Evolutionary conservation across 2,888 invertebrate species (phyloP).

Genomic region (Scaptomyza polygonia): DNA sequence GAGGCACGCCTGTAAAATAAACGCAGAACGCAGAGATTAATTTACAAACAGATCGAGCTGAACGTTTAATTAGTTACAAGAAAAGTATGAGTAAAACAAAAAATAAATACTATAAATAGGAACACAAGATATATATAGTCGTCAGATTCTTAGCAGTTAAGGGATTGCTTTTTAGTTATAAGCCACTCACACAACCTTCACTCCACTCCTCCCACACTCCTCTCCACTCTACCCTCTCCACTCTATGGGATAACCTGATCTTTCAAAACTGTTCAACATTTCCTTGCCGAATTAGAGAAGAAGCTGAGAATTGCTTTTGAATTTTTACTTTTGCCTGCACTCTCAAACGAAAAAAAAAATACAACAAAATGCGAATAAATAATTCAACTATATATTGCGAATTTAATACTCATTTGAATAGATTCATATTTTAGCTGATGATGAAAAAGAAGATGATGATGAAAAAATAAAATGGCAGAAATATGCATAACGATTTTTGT

Average conservation of each 20-base stretch:
- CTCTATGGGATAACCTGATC: slow-evolving; percentile 6
- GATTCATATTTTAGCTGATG: slow-evolving; percentile 60
- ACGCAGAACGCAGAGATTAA: slow-evolving; percentile 14
- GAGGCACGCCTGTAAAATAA: slow-evolving; percentile 71
- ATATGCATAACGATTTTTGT: slow-evolving; percentile 77
- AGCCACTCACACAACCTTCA: slow-evolving; percentile 18
- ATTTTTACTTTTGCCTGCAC: slow-evolving; percentile 47
- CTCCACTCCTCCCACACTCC: background rate
- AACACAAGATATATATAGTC: slow-evolving; percentile 9
- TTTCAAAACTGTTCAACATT: slow-evolving; percentile 17
- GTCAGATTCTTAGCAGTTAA: slow-evolving; percentile 45
- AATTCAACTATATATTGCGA: slow-evolving; percentile 61
- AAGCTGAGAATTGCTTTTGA: slow-evolving; percentile 23
- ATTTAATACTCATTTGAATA: slow-evolving; percentile 73
- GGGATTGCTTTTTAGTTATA: slow-evolving; percentile 60
- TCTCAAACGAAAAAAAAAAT: slow-evolving; percentile 19
- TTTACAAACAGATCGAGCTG: slow-evolving; percentile 21
- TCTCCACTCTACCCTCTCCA: slow-evolving; percentile 3
- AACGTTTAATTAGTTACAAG: slow-evolving; percentile 34
- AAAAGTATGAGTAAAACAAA: slow-evolving; percentile 12
- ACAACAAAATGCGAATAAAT: slow-evolving; percentile 19
- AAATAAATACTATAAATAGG: slow-evolving; percentile 11
- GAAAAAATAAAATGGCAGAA: slow-evolving; percentile 46
- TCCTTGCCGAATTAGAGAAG: slow-evolving; percentile 4
- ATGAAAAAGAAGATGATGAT: background rate